These are phyloP conservation scores for Oreochromis niloticus DNA, from an alignment of 2,113 vertebrate genomes.

Conservation along the genomic window DNA sequence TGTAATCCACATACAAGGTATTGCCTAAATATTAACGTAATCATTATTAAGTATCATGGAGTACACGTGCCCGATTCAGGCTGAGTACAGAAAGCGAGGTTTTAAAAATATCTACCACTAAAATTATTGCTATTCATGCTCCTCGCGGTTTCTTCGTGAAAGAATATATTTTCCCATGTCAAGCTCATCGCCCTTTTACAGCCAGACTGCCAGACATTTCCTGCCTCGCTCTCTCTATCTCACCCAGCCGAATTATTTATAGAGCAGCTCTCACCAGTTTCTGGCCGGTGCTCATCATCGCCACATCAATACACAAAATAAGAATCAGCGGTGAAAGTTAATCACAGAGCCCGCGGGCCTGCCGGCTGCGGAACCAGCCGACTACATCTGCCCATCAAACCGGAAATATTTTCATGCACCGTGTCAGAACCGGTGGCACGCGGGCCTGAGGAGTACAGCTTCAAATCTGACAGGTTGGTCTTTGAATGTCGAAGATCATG, in stretches of 20 bases:
- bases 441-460: neutral
- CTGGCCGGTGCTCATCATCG: neutral
- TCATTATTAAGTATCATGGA: neutral
- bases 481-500: neutral
- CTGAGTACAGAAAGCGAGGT: neutral
- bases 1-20: neutral
- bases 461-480: neutral
- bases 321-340: conserved; percentile 7
- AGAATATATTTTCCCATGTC: neutral
- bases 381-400: neutral
- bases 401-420: neutral
- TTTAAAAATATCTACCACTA: neutral
- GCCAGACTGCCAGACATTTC: neutral
- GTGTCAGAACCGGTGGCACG: neutral
- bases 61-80: neutral
- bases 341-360: conserved; percentile 18
- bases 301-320: conserved; percentile 8
- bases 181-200: neutral
- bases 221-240: neutral
- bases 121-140: neutral
- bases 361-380: neutral
- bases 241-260: conserved; percentile 12
- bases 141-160: neutral
- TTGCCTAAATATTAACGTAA: neutral
- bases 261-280: neutral